Evolutionary conservation across 2,888 invertebrate species (phyloP).

Genomic region (Perdita meconis): DNA sequence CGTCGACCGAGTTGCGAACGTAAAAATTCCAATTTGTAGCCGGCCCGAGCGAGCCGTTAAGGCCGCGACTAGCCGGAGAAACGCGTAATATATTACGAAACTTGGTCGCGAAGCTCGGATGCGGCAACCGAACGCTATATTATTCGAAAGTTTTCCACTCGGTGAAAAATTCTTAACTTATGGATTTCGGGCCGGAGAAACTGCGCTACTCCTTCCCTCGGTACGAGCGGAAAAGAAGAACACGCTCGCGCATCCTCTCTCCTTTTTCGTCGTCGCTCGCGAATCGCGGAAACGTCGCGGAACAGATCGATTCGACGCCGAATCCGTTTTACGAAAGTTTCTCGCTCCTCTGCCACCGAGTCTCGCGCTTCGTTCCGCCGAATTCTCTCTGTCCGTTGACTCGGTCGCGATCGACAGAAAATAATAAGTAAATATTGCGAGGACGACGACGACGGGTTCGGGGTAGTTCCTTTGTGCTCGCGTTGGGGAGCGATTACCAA

Average conservation of each 20-base stretch:
- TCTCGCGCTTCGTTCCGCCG: neutral
- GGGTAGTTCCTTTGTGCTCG: neutral
- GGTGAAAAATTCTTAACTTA: slow-evolving; percentile 82
- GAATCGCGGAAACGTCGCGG: slow-evolving; percentile 13
- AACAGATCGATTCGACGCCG: slow-evolving; percentile 41
- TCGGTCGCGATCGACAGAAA: neutral
- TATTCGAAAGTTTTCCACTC: slow-evolving; percentile 82
- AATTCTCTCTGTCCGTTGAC: neutral
- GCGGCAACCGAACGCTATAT: slow-evolving; percentile 74
- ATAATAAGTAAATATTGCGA: slow-evolving; percentile 15
- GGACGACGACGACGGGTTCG: neutral
- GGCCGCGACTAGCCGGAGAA: slow-evolving; percentile 75
- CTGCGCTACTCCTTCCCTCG: neutral
- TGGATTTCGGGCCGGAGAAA: slow-evolving; percentile 77
- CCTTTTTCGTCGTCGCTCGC: slow-evolving; percentile 2
- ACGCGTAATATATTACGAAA: slow-evolving; percentile 83
- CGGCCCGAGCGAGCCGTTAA: slow-evolving; percentile 64
- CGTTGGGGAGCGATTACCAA: slow-evolving; percentile 31
- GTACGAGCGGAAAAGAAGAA: slow-evolving; percentile 17
- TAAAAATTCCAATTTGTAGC: slow-evolving; percentile 79
- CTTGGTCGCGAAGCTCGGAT: slow-evolving; percentile 66
- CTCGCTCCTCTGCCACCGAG: slow-evolving; percentile 2
- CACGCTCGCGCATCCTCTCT: slow-evolving; percentile 3
- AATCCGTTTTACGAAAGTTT: slow-evolving; percentile 38
- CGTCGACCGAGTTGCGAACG: slow-evolving; percentile 71